Evolutionary conservation across 2,888 invertebrate genomes (phyloP).

Genomic region (Agrilus cyanescens): DNA sequence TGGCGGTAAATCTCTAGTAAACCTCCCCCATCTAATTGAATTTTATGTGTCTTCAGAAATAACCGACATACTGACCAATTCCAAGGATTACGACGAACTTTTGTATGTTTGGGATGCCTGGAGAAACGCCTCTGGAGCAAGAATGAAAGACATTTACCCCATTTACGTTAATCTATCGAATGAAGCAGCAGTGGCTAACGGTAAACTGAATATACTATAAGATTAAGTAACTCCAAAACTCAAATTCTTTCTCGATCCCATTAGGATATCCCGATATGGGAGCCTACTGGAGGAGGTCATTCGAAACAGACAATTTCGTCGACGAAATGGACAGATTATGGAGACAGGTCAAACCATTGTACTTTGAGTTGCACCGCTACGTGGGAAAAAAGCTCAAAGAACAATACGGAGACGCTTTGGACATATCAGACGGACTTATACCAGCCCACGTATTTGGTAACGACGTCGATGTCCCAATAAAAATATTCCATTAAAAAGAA

Average conservation of each 20-base stretch:
- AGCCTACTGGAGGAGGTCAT: not conserved
- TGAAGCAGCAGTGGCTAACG: conserved; percentile 44
- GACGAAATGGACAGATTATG: conserved; percentile 35
- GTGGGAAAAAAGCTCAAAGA: conserved; percentile 44
- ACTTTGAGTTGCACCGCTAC: conserved; percentile 50
- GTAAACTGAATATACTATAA: conserved; percentile 10
- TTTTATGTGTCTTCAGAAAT: too few relatives aligned
- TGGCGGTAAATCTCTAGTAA: too few relatives aligned
- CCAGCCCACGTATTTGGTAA: conserved; percentile 51
- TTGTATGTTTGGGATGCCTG: conserved; percentile 53
- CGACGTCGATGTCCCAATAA: not conserved
- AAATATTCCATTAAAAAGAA: conserved; percentile 11
- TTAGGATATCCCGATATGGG: conserved; percentile 1
- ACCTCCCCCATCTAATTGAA: too few relatives aligned
- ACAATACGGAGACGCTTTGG: conserved; percentile 38
- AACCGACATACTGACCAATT: conserved; percentile 32
- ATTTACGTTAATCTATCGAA: conserved; percentile 51
- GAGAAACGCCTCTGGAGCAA: conserved; percentile 49
- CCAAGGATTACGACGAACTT: conserved; percentile 48
- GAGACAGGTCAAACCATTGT: conserved; percentile 50
- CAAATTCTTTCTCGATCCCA: not conserved
- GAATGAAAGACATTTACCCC: conserved; percentile 46
- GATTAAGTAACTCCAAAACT: not conserved
- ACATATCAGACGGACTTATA: conserved; percentile 40
- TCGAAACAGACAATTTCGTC: conserved; percentile 27